These are phyloP conservation scores for Luehdorfia chinensis DNA, from an alignment of 1,140 invertebrate species.

Conservation along the genomic window DNA sequence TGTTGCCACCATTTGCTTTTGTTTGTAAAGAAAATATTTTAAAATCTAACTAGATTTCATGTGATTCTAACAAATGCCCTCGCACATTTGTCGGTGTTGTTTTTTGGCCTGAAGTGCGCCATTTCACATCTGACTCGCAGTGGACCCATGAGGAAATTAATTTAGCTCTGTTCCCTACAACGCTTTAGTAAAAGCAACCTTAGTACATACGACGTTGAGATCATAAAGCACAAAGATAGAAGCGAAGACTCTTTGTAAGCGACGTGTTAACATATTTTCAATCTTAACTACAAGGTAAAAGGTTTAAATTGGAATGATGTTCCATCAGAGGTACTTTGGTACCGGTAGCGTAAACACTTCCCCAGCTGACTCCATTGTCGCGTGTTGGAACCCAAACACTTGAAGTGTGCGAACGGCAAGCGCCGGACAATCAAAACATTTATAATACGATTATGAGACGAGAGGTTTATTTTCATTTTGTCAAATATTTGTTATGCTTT, in stretches of 20 bases:
- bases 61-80: constrained; percentile 53
- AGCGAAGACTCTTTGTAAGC: not conserved
- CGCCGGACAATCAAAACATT: constrained; percentile 64
- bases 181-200: constrained; percentile 21
- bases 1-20: not conserved
- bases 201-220: constrained; percentile 20
- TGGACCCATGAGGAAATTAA: constrained; percentile 10
- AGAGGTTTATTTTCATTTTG: constrained; percentile 35
- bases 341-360: constrained; percentile 44
- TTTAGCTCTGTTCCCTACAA: too few relatives aligned
- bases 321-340: not conserved
- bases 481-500: constrained; percentile 1
- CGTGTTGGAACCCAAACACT: constrained; percentile 61
- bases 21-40: constrained; percentile 5
- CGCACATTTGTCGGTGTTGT: constrained; percentile 54
- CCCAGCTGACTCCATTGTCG: constrained; percentile 57
- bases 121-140: constrained; percentile 33
- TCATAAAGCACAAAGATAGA: not conserved
- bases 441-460: constrained; percentile 57
- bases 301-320: constrained; percentile 8
- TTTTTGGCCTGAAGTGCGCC: constrained; percentile 56
- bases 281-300: constrained; percentile 2
- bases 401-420: constrained; percentile 36
- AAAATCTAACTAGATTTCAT: constrained; percentile 37
- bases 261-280: constrained; percentile 1